Base-by-base conservation (phyloP, 2,888 invertebrate species). In the Ditula angustiorana region DNA sequence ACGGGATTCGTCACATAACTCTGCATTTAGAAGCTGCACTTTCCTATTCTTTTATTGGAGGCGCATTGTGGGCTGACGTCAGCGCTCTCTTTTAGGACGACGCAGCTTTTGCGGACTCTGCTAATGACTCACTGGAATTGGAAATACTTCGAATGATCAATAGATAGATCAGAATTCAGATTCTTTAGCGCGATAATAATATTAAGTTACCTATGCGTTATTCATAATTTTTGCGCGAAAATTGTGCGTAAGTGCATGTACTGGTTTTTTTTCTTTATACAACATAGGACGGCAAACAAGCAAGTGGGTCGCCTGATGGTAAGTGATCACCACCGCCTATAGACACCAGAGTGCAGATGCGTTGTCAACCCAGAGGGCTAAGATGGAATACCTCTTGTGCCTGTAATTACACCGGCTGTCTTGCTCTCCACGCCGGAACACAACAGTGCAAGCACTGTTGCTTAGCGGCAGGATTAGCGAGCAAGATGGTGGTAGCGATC, bases 11-110 rank as follows among this genome's bases (percentile, higher is more conserved):
- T 44, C 58, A 46, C 52, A 64, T 58, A 37, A 35, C 58, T 58
- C 64, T 52, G 19, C 58, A 46, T 59, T 64, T 64, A 62, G 58
- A 44, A 28, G 63, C 21, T 59, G 64, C 58, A 52, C 49, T 55
- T 30, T 55, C 46, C 26, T 47, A 62, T 59, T 57, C 50, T 57
- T 57, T 63, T 63, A 57, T 64, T 59, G 46, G 24, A 49, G 13
- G 26, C 23, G 44, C 55, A 52, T 44, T 30, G 50, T 41, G 21
- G 21, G 53, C 26, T 57, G 56, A 41, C 56, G 37, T 57, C 62
- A 57, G 13, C 16, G 13, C 16, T 35, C 28, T 37, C 49, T 24
- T 52, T 44, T 44, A 44, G 53, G 24, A 26, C n/a, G 33, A 47
- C 7, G 41, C 41, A 41, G 19, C 8, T 30, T 50, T 50, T 16